Evolutionary conservation across 2,797 vertebrate genomes (phyloP).

Genomic region (Bradypodion ventrale): DNA sequence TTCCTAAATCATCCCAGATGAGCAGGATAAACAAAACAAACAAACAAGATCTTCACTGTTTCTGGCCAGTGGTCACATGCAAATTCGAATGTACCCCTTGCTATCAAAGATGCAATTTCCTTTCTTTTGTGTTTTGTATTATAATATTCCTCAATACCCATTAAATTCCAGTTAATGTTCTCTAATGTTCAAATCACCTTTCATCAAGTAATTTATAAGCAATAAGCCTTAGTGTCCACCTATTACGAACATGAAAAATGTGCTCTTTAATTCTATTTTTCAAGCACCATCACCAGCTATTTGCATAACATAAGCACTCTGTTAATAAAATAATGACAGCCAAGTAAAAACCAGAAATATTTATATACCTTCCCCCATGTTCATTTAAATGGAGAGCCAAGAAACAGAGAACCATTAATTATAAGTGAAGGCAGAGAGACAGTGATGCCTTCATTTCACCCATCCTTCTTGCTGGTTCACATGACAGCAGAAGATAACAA

Average conservation of each 20-base stretch:
- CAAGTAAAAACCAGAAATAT: slow-evolving; percentile 11
- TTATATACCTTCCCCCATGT: background rate
- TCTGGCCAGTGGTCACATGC: background rate
- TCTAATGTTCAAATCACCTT: slow-evolving; percentile 25
- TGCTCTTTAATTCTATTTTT: slow-evolving; percentile 6
- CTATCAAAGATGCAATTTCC: background rate
- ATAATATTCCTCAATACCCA: background rate
- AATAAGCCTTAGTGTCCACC: slow-evolving; percentile 9
- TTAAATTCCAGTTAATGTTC: slow-evolving; percentile 24
- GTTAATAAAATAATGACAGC: background rate
- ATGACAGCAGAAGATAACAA: too few species aligned
- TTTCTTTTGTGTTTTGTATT: background rate
- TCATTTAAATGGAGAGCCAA: background rate
- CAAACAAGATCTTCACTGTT: background rate
- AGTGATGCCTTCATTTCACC: background rate
- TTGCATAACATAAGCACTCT: slow-evolving; percentile 10
- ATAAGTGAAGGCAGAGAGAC: background rate
- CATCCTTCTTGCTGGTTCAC: background rate
- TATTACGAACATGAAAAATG: background rate
- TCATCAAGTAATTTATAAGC: slow-evolving; percentile 25
- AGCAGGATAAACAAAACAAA: background rate
- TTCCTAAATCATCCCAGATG: too few species aligned
- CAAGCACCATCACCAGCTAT: background rate
- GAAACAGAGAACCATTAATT: background rate
- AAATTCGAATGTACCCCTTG: background rate